These are phyloP conservation scores for Drosophila punjabiensis DNA, from an alignment of 1,140 invertebrate species.

Conservation along the genomic window DNA sequence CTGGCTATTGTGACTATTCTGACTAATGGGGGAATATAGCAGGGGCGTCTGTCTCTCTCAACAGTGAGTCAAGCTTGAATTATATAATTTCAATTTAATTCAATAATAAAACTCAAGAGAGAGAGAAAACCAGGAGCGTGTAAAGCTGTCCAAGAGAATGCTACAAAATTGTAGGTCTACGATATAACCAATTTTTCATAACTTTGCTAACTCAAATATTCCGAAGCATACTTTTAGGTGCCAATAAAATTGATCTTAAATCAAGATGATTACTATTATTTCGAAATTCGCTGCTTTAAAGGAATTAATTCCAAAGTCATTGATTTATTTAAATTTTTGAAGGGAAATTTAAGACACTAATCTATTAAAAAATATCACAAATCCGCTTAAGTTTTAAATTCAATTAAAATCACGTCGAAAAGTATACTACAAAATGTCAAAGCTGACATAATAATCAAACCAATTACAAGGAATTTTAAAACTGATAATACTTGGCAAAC, in stretches of 20 bases:
- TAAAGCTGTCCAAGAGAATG: too few relatives aligned
- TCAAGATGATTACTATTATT: background rate
- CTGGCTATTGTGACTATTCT: background rate
- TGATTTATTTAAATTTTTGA: background rate
- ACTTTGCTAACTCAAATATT: background rate
- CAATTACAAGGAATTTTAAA: background rate
- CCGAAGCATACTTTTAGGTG: background rate
- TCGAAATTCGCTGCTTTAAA: background rate
- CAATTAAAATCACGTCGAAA: background rate
- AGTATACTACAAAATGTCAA: background rate
- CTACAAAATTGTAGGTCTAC: too few relatives aligned
- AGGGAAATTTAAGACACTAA: too few relatives aligned
- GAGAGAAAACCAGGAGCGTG: background rate
- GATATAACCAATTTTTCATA: too few relatives aligned
- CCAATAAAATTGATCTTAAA: background rate
- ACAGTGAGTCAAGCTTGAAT: background rate
- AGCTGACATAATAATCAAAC: background rate
- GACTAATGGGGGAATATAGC: conserved; percentile 15
- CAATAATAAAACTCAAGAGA: background rate
- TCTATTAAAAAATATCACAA: background rate
- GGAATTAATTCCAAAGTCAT: background rate
- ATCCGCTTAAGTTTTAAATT: background rate
- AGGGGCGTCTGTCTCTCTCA: conserved; percentile 16
- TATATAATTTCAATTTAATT: conserved; percentile 4
- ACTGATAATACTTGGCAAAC: background rate